Percentiles rank a stretch among this genome's conserved stretches.
These are phyloP conservation scores for Vidua macroura DNA, from an alignment of 2,113 vertebrate genomes.

Conservation along the genomic window DNA sequence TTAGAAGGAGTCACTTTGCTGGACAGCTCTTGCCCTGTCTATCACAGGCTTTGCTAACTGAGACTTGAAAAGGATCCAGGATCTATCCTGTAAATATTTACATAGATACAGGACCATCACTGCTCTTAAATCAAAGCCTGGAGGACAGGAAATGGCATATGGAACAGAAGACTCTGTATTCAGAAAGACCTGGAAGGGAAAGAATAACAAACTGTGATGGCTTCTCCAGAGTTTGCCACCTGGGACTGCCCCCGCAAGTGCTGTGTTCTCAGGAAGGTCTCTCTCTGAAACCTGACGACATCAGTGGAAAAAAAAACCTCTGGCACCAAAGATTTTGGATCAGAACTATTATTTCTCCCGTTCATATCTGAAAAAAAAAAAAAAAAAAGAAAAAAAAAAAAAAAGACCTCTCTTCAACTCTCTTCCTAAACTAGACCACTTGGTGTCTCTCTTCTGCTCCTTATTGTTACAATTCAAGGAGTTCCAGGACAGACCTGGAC, in stretches of 20 bases:
- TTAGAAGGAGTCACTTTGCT: conserved; percentile 6
- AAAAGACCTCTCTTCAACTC: not conserved
- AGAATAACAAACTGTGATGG: not conserved
- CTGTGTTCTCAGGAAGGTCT: not conserved
- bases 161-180: not conserved
- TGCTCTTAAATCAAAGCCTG: conserved; percentile 16
- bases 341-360: not conserved
- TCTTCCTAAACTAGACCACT: not conserved
- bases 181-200: not conserved
- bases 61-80: not conserved
- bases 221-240: not conserved
- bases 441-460: conserved; percentile 16
- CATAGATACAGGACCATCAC: conserved; percentile 3
- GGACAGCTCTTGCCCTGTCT: not conserved
- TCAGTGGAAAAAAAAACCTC: not conserved
- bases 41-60: not conserved
- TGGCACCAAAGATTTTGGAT: not conserved
- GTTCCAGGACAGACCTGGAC: not conserved
- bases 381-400: not conserved
- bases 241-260: not conserved
- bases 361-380: not conserved
- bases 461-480: not conserved
- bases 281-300: not conserved
- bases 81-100: conserved; percentile 44
- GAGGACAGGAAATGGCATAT: not conserved